Base-by-base conservation (phyloP, 2,797 vertebrate species). In the Momotus momota region DNA sequence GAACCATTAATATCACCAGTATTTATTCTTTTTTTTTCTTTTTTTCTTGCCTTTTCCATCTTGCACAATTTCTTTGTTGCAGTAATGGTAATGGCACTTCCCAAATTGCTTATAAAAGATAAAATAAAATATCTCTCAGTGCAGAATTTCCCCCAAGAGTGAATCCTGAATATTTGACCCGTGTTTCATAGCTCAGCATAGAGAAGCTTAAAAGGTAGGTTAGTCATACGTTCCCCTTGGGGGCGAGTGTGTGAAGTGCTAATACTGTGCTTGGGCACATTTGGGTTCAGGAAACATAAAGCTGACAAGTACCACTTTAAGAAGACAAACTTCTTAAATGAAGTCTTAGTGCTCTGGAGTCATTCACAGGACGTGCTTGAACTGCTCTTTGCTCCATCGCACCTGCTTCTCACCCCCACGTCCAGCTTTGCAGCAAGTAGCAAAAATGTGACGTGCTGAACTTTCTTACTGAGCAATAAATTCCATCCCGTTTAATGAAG, bases 401-500 rank as follows among this genome's bases (percentile, higher is more conserved):
- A 95, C 79, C 83, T 96, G 92, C 66, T 93, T 93, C 49, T 49
- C 26, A 23, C 71, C 40, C 45, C 67, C 19, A 8, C 1, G 0
- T 85, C 71, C 64, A 84, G 73, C 81, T 88, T 88, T 75, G 64
- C 79, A 88, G 55, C 89, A 88, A 79, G 60, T 35, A 62, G 46
- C 69, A 81, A 58, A 87, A 86, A 21, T 29, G 18, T 74, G 71
- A 66, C 89, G 78, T 75, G 78, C 57, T 78, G 66, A 80, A 72
- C 61, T 52, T 86, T 74, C 60, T 69, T 72, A 67, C 23, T 60
- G 67, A 88, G 55, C 80, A 46, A 38, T 80, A 75, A 83, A 87
- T 92, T 95, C 70, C 58, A 27, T 55, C 51, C 86, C 84, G 54
- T 72, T 94, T 70, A 73, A 61, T 88, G 82, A 70, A 82, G 27